Evolutionary conservation across 2,113 vertebrate genomes (phyloP).

Genomic region (Pimephales promelas): DNA sequence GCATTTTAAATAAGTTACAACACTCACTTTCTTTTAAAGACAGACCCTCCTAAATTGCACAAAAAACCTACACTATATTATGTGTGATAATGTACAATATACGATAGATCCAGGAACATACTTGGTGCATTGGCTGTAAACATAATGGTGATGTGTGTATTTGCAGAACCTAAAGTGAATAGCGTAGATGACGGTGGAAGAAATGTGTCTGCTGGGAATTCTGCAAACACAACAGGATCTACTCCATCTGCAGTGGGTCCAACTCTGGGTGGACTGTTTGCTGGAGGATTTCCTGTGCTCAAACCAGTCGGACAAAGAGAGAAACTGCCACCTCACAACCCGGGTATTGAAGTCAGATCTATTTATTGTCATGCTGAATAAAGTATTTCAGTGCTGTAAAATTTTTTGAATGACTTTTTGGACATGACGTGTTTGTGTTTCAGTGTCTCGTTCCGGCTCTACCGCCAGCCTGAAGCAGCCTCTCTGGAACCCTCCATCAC

Average conservation of each 20-base stretch:
- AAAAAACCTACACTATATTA: no score
- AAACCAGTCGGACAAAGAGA: conserved; percentile 88
- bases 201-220: conserved; percentile 62
- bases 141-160: background rate
- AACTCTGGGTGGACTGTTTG: conserved; percentile 87
- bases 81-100: no score
- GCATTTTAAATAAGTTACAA: no score
- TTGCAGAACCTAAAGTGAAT: conserved; percentile 77
- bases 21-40: conserved; percentile 52
- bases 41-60: conserved; percentile 63
- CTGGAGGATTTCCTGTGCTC: conserved; percentile 91
- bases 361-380: background rate
- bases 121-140: background rate
- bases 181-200: conserved; percentile 69
- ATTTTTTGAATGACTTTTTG: background rate
- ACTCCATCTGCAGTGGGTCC: conserved; percentile 71
- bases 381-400: background rate
- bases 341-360: conserved; percentile 71
- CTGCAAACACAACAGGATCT: conserved; percentile 47
- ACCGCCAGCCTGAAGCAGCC: conserved; percentile 73
- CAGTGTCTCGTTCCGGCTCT: conserved; percentile 75
- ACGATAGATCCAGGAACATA: background rate
- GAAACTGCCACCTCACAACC: conserved; percentile 52
- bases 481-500: conserved; percentile 68
- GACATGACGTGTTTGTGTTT: conserved; percentile 44